Base-by-base conservation (phyloP, 2,888 invertebrate species). In the Rhorus exstirpatorius region DNA sequence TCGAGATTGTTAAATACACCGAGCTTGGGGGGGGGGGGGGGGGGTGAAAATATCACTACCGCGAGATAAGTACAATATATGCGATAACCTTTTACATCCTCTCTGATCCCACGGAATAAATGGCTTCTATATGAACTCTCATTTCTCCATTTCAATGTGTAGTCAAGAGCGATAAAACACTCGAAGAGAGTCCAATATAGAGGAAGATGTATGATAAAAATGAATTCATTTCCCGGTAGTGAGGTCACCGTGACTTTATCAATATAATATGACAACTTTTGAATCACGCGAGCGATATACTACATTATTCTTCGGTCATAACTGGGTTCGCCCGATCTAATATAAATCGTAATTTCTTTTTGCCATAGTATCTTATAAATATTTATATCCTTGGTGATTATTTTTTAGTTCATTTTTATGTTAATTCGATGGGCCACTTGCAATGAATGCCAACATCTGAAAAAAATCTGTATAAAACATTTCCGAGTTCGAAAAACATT, bases 181-280 rank as follows among this genome's bases (percentile, higher is more conserved):
- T 79, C 71, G 71, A 55, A 75, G 72, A 75, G 63, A 46, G 79
- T 74, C n/a, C n/a, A n/a, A n/a, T 65, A 82, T 75, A 70, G 53
- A 79, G 74, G 71, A 60, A 79, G 79, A 67, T 65, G 61, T 76
- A 83, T 83, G 79, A 83, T 79, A 83, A 79, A 83, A 83, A 83
- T 79, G 71, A 83, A 83, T 83, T 83, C 83, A 79, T 83, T 83
- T 83, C 83, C 83, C 79, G 79, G 75, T 76, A 79, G 79, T 79
- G 83, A 83, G 83, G 79, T 83, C 83, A 83, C 76, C 76, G 79
- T n/a, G n/a, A n/a, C n/a, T n/a, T n/a, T n/a, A n/a, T n/a, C n/a
- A n/a, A n/a, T n/a, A n/a, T n/a, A 76, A 75, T 79, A 71, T 76
- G 71, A 75, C 75, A 83, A 79, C 79, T 46, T 26, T 63, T 51